phyloP scores from a whole-genome alignment of 2,888 invertebrate species.

The Cancer borealis region DNA sequence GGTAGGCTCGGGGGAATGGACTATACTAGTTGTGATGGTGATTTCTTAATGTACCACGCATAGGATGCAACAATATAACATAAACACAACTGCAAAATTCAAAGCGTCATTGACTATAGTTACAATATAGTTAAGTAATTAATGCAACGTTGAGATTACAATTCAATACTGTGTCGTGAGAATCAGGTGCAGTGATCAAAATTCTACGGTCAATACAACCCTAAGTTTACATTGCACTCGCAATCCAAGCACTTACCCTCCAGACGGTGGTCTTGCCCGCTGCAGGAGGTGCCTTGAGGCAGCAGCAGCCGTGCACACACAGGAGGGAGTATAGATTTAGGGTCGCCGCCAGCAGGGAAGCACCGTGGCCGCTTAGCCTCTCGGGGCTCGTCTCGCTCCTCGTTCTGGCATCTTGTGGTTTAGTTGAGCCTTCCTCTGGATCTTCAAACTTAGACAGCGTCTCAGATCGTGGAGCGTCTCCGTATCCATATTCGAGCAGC shows the following conservation, averaged over 20 bases:
- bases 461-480: not conserved
- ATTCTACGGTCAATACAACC: not conserved
- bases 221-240: not conserved
- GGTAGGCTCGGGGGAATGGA: not conserved
- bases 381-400: not conserved
- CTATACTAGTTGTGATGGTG: not conserved
- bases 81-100: not conserved
- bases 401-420: not conserved
- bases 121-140: not conserved
- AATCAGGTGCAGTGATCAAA: not conserved
- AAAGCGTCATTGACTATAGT: not conserved
- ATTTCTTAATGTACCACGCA: not conserved
- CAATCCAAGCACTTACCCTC: constrained; percentile 57
- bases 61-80: not conserved
- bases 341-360: constrained; percentile 49
- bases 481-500: constrained; percentile 63
- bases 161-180: not conserved
- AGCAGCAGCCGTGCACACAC: constrained; percentile 58
- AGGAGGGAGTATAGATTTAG: constrained; percentile 63
- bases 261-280: constrained; percentile 68
- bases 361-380: constrained; percentile 52
- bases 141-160: not conserved
- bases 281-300: constrained; percentile 62
- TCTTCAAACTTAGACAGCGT: not conserved
- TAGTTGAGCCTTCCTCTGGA: not conserved